Conservation (phyloP, 2,888 invertebrate genomes). For the Cephus nigrinus region DNA sequence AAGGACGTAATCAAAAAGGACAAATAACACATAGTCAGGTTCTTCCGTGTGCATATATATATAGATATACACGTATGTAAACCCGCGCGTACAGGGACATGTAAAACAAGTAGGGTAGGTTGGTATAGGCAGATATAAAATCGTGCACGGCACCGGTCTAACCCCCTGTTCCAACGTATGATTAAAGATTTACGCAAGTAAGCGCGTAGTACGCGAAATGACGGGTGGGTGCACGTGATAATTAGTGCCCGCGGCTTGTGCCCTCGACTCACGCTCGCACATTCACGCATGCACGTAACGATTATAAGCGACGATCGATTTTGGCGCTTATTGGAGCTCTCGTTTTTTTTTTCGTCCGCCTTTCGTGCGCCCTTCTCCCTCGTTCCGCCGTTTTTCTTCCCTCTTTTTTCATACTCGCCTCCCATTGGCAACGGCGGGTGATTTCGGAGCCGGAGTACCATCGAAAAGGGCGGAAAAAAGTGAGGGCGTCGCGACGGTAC, state of each 20-base stretch:
- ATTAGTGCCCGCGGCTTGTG: slow-evolving; percentile 22
- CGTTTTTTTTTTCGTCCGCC: slow-evolving; percentile 12
- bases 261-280: not conserved
- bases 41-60: not conserved
- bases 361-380: slow-evolving; percentile 7
- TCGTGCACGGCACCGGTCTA: not conserved
- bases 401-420: slow-evolving; percentile 19
- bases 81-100: not conserved
- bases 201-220: slow-evolving; percentile 33
- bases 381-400: slow-evolving; percentile 4
- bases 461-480: slow-evolving; percentile 30
- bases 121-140: not conserved
- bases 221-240: slow-evolving; percentile 39
- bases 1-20: not conserved
- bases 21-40: not conserved
- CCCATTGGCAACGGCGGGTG: slow-evolving; percentile 4
- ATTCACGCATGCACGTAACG: not conserved
- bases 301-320: slow-evolving; percentile 6
- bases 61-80: not conserved
- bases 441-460: slow-evolving; percentile 1
- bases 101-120: not conserved
- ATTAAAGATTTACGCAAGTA: slow-evolving; percentile 20
- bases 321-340: slow-evolving; percentile 25
- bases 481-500: slow-evolving; percentile 2
- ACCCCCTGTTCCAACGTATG: not conserved